Evolutionary conservation across 2,888 invertebrate genomes (phyloP), one percentile per base, ranked within the genome.

Genomic region (Trissoscelio sp.): DNA sequence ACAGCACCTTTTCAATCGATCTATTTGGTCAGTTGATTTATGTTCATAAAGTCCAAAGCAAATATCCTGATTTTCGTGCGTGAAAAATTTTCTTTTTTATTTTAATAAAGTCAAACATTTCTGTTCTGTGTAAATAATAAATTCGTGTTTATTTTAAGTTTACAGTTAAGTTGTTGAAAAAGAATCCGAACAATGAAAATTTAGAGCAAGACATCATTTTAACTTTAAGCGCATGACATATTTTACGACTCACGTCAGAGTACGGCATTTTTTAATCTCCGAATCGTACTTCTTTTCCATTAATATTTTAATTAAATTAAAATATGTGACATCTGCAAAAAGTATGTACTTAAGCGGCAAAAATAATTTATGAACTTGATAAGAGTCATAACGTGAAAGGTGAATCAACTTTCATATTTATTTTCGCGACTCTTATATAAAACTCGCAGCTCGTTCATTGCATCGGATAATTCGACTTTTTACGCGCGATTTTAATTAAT

Each of bases 341-440:
- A 16, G 48, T 48, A n/a, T 37, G 11, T 28, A 57, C 44, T 37
- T 18, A 9, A 24, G 64, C 14, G 39, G 42, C n/a, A 37, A 37
- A 75, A 57, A 53, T 69, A 78, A 78, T 70, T 53, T 78, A 78
- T 70, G 69, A 62, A 69, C 70, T 55, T 62, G 62, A 62, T 70
- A 53, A 78, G 69, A 78, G 70, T 53, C 22, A 39, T 53, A 60
- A 44, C 42, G 70, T 64, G 70, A 78, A 64, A 78, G 78, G 70
- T 78, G 70, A 78, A 64, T 64, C 64, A 48, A 78, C 78, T 78
- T 78, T 78, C 78, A 70, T 78, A 64, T 70, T 78, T 70, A 64
- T 69, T 78, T 75, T 67, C 67, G 34, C 60, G 60, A 67, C 51
- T 57, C 48, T 64, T 75, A 78, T 55, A 24, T 60, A 78, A 78